phyloP scores from a whole-genome alignment of 2,113 vertebrate genomes.

The Chloropsis hardwickii region DNA sequence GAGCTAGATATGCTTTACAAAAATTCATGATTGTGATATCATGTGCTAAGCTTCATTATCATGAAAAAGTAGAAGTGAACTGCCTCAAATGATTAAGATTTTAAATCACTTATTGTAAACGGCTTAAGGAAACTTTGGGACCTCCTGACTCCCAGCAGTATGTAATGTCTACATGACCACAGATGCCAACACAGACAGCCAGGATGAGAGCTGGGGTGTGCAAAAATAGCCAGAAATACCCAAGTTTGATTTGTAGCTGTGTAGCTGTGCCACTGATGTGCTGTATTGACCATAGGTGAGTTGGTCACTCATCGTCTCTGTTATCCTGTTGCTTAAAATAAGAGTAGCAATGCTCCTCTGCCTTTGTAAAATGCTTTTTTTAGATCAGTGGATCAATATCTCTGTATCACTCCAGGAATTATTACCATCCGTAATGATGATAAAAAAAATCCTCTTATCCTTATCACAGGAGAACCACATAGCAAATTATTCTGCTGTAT shows the following conservation, averaged over 20 bases:
- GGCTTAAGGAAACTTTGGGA: conserved; percentile 55
- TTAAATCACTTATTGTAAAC: conserved; percentile 53
- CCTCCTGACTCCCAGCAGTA: background rate
- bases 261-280: background rate
- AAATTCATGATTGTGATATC: conserved; percentile 61
- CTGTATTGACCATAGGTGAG: background rate
- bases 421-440: conserved; percentile 18
- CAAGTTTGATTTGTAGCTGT: background rate
- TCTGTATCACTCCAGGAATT: conserved; percentile 32
- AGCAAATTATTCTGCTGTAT: conserved; percentile 42
- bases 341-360: background rate
- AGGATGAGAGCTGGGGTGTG: background rate
- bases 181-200: background rate
- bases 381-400: conserved; percentile 32
- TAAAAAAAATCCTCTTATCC: conserved; percentile 33
- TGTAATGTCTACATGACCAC: background rate
- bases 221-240: background rate
- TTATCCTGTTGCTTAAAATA: background rate
- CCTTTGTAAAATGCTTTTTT: background rate
- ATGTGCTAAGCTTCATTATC: conserved; percentile 64
- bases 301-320: background rate
- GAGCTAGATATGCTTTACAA: conserved; percentile 54
- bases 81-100: conserved; percentile 60
- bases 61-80: conserved; percentile 56
- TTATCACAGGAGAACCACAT: conserved; percentile 26